Evolutionary conservation across 2,888 invertebrate genomes (phyloP).

Genomic region (Zaprionus lineosus): DNA sequence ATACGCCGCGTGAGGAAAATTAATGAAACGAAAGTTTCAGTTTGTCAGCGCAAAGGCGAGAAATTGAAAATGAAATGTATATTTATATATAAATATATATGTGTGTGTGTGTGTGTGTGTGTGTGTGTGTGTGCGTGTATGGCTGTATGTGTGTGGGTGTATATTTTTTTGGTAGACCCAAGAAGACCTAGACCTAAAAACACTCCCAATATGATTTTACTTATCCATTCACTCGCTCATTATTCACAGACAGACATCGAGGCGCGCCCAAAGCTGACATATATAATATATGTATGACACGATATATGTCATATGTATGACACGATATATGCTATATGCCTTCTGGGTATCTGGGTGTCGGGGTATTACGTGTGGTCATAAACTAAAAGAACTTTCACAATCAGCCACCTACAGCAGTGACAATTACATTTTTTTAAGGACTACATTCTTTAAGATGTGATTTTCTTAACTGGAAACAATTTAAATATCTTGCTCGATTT

Average conservation of each 20-base stretch:
- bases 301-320: background rate
- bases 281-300: slow-evolving; percentile 15
- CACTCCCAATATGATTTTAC: slow-evolving; percentile 29
- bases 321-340: background rate
- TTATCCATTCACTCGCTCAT: slow-evolving; percentile 24
- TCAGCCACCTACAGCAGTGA: too few relatives aligned
- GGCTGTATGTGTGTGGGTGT: background rate
- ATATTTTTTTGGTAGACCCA: slow-evolving; percentile 32
- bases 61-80: slow-evolving; percentile 47
- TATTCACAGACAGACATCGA: slow-evolving; percentile 46
- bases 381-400: too few relatives aligned
- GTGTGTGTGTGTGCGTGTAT: slow-evolving; percentile 1
- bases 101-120: background rate
- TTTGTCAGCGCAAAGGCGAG: slow-evolving; percentile 31
- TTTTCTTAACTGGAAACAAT: too few relatives aligned
- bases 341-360: too few relatives aligned
- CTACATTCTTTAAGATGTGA: too few relatives aligned
- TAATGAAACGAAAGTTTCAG: slow-evolving; percentile 45
- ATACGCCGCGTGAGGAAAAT: slow-evolving; percentile 42
- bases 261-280: slow-evolving; percentile 38
- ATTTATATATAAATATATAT: slow-evolving; percentile 7
- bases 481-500: too few relatives aligned
- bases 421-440: too few relatives aligned
- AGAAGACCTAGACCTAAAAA: slow-evolving; percentile 56
- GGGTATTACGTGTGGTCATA: background rate